Conservation (phyloP, 1,140 invertebrate genomes). For the Plectus sambesii region DNA sequence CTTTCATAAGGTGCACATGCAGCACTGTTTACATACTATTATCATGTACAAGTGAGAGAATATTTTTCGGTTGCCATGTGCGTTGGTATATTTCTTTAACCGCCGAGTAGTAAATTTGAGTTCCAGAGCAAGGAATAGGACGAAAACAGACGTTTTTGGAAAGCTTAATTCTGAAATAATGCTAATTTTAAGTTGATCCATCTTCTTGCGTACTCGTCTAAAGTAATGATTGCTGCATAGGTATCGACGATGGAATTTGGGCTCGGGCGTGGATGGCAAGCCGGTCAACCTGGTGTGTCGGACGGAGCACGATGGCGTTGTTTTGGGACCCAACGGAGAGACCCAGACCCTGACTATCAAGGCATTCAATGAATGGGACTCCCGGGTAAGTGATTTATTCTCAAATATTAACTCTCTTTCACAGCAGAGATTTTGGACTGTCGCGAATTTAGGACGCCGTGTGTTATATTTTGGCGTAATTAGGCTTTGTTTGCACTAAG, state of each 20-base stretch:
- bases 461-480: background rate
- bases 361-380: slow-evolving; percentile 97
- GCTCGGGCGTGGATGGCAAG: slow-evolving; percentile 66
- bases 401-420: slow-evolving; percentile 15
- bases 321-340: slow-evolving; percentile 74
- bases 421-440: slow-evolving; percentile 17
- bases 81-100: too few relatives aligned
- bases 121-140: too few relatives aligned
- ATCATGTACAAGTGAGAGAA: too few relatives aligned
- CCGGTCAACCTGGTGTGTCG: slow-evolving; percentile 62
- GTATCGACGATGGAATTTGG: slow-evolving; percentile 91
- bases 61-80: too few relatives aligned
- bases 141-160: too few relatives aligned
- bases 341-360: slow-evolving; percentile 86
- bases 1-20: too few relatives aligned
- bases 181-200: too few relatives aligned
- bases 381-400: slow-evolving; percentile 54
- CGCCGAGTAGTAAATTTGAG: too few relatives aligned
- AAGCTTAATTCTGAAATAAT: too few relatives aligned
- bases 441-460: background rate
- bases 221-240: too few relatives aligned
- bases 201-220: too few relatives aligned
- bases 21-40: too few relatives aligned
- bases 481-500: background rate
- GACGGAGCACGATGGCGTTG: slow-evolving; percentile 91